Evolutionary conservation across 1,140 invertebrate species (phyloP).

Genomic region (Myzus persicae): DNA sequence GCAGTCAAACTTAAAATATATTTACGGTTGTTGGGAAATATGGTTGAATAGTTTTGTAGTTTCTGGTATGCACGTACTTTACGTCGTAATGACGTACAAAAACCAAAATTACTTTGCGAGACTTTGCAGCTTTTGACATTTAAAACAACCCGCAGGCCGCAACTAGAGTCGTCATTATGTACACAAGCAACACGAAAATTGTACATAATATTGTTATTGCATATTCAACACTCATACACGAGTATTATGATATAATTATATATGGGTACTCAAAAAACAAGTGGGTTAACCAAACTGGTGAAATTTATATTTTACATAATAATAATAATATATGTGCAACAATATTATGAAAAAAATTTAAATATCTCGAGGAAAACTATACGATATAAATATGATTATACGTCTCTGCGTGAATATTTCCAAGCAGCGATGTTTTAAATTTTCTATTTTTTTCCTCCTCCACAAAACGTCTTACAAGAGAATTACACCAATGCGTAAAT

Average conservation of each 20-base stretch:
- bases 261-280: neutral
- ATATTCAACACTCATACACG: neutral
- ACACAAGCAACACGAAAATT: neutral
- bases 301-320: neutral
- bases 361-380: neutral
- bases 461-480: neutral
- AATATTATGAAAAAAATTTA: neutral
- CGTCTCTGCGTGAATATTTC: neutral
- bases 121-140: neutral
- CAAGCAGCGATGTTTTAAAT: neutral
- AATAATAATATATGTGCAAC: neutral
- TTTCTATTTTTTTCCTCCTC: neutral
- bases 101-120: neutral
- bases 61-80: neutral
- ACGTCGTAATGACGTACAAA: neutral
- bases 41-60: constrained; percentile 28
- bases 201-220: neutral
- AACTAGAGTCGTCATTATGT: neutral
- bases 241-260: neutral
- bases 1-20: neutral
- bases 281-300: neutral
- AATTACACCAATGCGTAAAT: neutral
- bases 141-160: neutral
- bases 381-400: neutral
- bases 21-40: neutral